Evolutionary conservation across 35 echinoderm and acorn worm species (phyloP).

Genomic region (Lytechinus pictus): DNA sequence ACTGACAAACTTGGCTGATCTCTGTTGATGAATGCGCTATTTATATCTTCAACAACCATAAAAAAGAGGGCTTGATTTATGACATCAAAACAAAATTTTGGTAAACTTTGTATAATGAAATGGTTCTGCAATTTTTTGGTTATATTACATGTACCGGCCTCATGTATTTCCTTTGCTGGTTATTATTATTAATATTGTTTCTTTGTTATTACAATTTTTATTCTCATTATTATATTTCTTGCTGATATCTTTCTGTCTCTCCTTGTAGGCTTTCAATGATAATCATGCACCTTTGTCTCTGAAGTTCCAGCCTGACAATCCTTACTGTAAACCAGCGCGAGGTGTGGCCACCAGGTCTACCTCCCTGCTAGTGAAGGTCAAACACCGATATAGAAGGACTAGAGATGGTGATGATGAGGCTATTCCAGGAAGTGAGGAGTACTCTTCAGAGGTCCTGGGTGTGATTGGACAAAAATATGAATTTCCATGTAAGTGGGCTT

Average conservation of each 20-base stretch:
- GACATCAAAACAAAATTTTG: too few species aligned
- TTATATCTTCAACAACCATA: too few species aligned
- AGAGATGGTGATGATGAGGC: background rate
- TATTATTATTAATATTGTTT: background rate
- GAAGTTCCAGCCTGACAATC: slow-evolving; percentile 56
- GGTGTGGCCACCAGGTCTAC: slow-evolving; percentile 50
- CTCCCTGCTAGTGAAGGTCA: slow-evolving; percentile 57
- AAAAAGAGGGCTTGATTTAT: too few species aligned
- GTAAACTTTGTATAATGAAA: too few species aligned
- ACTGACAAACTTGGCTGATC: too few species aligned
- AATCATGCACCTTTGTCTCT: background rate
- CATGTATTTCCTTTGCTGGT: background rate
- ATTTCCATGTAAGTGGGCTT: slow-evolving; percentile 47
- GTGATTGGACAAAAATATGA: slow-evolving; percentile 58
- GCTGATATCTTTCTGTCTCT: background rate
- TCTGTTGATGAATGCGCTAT: too few species aligned
- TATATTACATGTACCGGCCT: background rate
- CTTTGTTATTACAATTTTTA: background rate
- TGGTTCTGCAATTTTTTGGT: too few species aligned
- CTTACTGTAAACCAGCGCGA: slow-evolving; percentile 57
- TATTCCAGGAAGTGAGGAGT: background rate
- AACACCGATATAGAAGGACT: slow-evolving; percentile 52
- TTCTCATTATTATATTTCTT: background rate
- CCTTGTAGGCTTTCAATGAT: background rate
- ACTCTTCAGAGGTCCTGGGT: slow-evolving; percentile 60